Conservation (phyloP, 2,113 vertebrate species). For the Rhea pennata region DNA sequence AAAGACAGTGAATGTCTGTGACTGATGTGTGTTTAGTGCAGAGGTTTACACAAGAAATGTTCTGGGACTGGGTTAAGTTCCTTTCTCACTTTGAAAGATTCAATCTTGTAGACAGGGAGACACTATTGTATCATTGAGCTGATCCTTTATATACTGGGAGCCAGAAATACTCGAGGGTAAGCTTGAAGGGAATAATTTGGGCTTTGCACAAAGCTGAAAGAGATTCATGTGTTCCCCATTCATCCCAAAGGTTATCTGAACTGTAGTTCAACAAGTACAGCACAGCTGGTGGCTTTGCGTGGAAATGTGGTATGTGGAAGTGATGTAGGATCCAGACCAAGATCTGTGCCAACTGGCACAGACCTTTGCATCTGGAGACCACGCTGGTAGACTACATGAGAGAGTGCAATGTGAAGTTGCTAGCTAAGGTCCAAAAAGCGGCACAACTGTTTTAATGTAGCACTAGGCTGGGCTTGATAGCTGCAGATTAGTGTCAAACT, state of each 20-base stretch:
- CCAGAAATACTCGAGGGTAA: neutral
- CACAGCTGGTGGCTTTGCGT: neutral
- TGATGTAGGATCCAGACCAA: neutral
- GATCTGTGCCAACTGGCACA: neutral
- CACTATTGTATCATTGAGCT: no score
- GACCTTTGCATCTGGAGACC: neutral
- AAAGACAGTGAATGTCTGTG: neutral
- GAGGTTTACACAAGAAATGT: neutral
- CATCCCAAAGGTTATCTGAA: neutral
- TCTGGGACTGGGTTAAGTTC: neutral
- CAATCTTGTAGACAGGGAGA: neutral
- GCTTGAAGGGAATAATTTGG: neutral
- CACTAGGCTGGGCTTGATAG: neutral
- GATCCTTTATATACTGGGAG: neutral
- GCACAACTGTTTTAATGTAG: neutral
- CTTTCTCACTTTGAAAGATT: neutral
- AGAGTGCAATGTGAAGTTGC: neutral
- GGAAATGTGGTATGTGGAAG: fast-evolving
- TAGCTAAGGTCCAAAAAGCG: no score
- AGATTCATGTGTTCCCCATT: neutral
- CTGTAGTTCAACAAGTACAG: neutral
- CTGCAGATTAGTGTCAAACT: neutral
- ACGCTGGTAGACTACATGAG: neutral
- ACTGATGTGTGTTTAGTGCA: neutral
- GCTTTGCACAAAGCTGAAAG: neutral